A percentile compares a stretch with the other conserved stretches of the same genome.
Evolutionary conservation across 2,888 invertebrate species (phyloP).

Genomic region (Drosophila koepferae): DNA sequence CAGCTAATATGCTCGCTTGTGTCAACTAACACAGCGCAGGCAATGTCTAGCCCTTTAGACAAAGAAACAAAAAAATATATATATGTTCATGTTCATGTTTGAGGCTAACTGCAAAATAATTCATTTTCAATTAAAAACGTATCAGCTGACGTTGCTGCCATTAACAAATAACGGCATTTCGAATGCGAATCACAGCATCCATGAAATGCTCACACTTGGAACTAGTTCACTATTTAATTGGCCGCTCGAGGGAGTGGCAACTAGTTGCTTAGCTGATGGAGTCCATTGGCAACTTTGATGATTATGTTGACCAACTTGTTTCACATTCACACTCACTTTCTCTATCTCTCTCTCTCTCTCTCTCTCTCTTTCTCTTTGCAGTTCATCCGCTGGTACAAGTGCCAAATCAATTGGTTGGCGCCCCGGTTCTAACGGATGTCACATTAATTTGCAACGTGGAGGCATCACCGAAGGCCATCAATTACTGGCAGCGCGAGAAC

Average conservation of each 20-base stretch:
- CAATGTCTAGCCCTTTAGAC: background rate
- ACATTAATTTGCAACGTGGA: constrained; percentile 94
- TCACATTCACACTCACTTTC: constrained; percentile 4
- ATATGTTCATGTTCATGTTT: background rate
- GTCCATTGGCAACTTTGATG: constrained; percentile 15
- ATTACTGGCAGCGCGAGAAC: constrained; percentile 96
- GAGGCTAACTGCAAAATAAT: constrained; percentile 80
- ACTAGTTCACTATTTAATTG: constrained; percentile 32
- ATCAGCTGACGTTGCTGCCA: constrained; percentile 69
- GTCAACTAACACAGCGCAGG: background rate
- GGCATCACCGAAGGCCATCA: constrained; percentile 96
- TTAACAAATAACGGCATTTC: constrained; percentile 49
- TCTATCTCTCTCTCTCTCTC: background rate
- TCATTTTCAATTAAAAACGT: constrained; percentile 84
- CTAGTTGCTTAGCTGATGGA: constrained; percentile 1
- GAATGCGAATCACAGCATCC: constrained; percentile 21
- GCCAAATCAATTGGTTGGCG: constrained; percentile 96
- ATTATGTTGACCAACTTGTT: constrained; percentile 44
- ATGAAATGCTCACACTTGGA: constrained; percentile 13
- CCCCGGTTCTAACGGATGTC: constrained; percentile 94
- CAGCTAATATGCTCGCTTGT: background rate
- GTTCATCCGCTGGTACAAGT: constrained; percentile 97
- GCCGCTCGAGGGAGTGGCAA: constrained; percentile 9
- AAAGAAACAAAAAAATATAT: background rate
- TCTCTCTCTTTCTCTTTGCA: constrained; percentile 85